Conservation (phyloP, 2,888 invertebrate genomes). For the Stenichneumon culpator region DNA sequence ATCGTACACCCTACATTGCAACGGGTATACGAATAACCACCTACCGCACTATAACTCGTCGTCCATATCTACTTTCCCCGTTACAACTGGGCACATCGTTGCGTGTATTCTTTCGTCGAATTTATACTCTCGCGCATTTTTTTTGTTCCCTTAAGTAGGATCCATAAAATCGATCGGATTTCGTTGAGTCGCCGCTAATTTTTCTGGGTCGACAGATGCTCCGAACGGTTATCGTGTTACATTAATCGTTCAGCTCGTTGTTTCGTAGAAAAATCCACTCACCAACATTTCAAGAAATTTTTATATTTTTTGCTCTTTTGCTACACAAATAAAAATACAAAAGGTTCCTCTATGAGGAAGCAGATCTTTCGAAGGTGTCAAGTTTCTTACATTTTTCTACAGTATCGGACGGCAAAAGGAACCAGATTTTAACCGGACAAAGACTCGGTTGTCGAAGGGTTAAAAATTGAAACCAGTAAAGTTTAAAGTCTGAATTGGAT, state of each 20-base stretch:
- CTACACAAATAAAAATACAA: too few species aligned
- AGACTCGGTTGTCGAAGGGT: background rate
- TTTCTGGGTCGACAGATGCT: background rate
- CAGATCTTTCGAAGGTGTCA: too few species aligned
- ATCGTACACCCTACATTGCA: conserved; percentile 39
- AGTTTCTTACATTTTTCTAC: too few species aligned
- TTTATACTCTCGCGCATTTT: background rate
- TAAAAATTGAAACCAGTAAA: background rate
- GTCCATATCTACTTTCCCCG: conserved; percentile 46
- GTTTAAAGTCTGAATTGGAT: background rate
- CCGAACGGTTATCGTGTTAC: background rate
- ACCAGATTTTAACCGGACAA: background rate
- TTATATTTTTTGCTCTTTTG: background rate
- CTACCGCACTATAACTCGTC: conserved; percentile 39
- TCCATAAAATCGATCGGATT: background rate
- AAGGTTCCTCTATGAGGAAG: too few species aligned
- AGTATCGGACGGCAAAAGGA: background rate
- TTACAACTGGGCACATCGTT: conserved; percentile 24
- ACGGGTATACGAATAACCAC: conserved; percentile 29
- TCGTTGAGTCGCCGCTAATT: background rate
- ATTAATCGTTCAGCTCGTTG: background rate
- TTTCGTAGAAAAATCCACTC: background rate
- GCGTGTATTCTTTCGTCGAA: conserved; percentile 1
- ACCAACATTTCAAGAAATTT: background rate
- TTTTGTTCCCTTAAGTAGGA: background rate